Base-by-base conservation (phyloP, 2,888 invertebrate genomes). In the Melanophora roralis region DNA sequence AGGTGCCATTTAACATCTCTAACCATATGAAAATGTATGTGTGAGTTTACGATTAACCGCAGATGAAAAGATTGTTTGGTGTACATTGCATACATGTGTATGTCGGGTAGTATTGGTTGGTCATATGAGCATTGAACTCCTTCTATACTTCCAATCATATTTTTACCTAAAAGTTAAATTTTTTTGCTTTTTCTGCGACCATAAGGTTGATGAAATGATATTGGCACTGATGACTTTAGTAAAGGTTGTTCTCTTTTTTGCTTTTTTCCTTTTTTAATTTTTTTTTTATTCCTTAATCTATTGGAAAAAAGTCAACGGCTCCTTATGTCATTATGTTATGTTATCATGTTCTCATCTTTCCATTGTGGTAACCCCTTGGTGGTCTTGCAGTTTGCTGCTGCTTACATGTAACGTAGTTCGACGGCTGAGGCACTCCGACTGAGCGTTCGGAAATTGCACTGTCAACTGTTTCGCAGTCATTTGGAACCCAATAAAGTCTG, bases 1-100 rank as follows among this genome's bases (percentile, higher is more conserved):
- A 71, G 78, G 78, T 69, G 78, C 79, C 74, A 82, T 82, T 62
- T 59, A 80, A 69, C 71, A 68, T 80, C 73, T 65, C 62, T 64
- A 68, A 34, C 57, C 67, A 73, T 72, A 73, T 62, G 71, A 45
- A n/a, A 49, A 59, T 32, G 34, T 19, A 36, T 55, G 53, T 34
- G 16, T 55, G 16, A 19, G 67, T 32, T 65, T 34, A 51, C 59
- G 59, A 74, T 67, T 62, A 76, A 57, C 49, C 49, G 51, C 16
- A 72, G n/a, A 23, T 45, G 21, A 0, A 16, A 45, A 55, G 9
- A 16, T 34, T 34, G 32, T 34, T 27, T 19, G 16, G 8, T 16
- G 0, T 40, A 27, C 21, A 16, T 34, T 5, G 6, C 27, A 27
- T 27, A 27, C 27, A 23, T 55, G 11, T 34, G 34, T 21, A 40